These are phyloP conservation scores for Macrophya alboannulata DNA, from an alignment of 2,888 invertebrate species.

Conservation along the genomic window DNA sequence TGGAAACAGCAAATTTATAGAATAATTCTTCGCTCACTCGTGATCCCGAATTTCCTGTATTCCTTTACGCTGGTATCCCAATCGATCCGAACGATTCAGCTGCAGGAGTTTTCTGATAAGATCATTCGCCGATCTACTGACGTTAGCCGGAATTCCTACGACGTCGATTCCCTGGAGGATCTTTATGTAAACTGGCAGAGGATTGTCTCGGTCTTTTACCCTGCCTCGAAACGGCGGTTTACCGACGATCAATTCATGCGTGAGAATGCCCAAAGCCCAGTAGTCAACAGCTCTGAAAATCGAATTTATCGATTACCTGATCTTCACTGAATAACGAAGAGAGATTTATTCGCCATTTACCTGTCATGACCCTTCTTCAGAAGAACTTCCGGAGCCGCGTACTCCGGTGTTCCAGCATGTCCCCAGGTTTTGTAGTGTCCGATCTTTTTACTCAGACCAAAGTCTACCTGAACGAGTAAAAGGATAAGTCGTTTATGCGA, in stretches of 20 bases:
- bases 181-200: conserved; percentile 96
- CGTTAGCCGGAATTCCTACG: conserved; percentile 90
- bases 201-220: conserved; percentile 83
- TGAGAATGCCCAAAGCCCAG: conserved; percentile 95
- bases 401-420: background rate
- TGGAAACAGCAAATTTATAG: background rate
- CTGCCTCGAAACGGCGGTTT: conserved; percentile 93
- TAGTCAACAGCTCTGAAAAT: conserved; percentile 91
- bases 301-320: conserved; percentile 53
- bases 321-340: background rate
- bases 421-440: background rate
- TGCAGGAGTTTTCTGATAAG: conserved; percentile 94
- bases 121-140: conserved; percentile 90
- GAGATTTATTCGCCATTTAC: background rate
- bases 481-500: conserved; percentile 84
- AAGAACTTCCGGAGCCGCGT: background rate
- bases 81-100: conserved; percentile 91
- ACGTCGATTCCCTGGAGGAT: conserved; percentile 96
- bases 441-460: conserved; percentile 17
- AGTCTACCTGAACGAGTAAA: background rate
- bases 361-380: background rate
- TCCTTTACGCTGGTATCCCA: conserved; percentile 94
- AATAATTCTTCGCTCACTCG: conserved; percentile 82
- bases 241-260: conserved; percentile 93
- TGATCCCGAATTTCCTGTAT: conserved; percentile 92